Base-by-base conservation (phyloP, 2,888 invertebrate genomes). In the Monoplex corrugatus region DNA sequence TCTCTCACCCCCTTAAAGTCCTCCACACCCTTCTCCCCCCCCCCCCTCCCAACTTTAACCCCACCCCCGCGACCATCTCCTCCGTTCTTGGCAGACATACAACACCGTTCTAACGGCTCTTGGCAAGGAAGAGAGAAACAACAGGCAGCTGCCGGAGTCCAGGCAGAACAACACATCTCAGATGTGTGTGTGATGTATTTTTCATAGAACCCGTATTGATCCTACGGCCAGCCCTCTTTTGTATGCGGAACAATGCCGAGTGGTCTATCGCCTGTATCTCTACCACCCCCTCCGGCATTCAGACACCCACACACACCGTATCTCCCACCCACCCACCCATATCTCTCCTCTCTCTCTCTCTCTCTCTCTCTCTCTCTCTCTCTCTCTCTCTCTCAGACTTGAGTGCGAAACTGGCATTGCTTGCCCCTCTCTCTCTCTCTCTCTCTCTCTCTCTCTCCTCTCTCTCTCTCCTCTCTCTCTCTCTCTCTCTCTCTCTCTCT, bases 331-430 rank as follows among this genome's bases (percentile, higher is more conserved):
- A 0, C 23, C 19, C 0, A 23, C n/a, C 68, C n/a, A 23, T 68
- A 23, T 68, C 68, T 68, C 68, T 68, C 0, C 68, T 68, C 68
- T 68, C 68, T 68, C 68, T 68, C 68, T 68, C 68, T 68, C 68
- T 23, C 28, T 23, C 19, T 68, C 68, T 68, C 5, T 68, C 68
- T 68, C 68, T 68, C 68, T 68, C 68, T 68, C 68, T 68, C 68
- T n/a, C n/a, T 68, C 68, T 68, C 68, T 5, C 68, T 68, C 68
- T 68, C 68, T 10, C 13, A 8, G 23, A 23, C n/a, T 68, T 50
- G 50, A 13, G 19, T 50, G 50, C 50, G 13, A 50, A 50, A 50
- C 50, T 50, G 19, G 19, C 10, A 50, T 19, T 19, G 50, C 50
- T 19, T 50, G 50, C 10, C 50, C 10, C 50, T 23, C 63, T 5